These are phyloP conservation scores for Cyrtorhinus lividipennis DNA, from an alignment of 1,140 invertebrate species.

Conservation along the genomic window DNA sequence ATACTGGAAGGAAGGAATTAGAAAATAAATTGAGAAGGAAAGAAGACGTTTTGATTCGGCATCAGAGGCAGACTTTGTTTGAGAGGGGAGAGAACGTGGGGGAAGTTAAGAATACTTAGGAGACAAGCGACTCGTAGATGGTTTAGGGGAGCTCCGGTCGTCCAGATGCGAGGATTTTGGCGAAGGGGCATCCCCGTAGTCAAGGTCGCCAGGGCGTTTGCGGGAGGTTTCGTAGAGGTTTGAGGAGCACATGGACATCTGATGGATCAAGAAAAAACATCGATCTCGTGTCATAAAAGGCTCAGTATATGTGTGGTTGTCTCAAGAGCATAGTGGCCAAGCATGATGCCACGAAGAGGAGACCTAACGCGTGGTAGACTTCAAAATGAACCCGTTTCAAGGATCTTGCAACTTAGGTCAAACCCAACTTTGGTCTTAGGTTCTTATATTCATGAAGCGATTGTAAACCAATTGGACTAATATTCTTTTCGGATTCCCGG, in stretches of 20 bases:
- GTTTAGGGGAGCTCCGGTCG: not conserved
- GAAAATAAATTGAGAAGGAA: not conserved
- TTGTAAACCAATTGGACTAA: not conserved
- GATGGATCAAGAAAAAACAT: not conserved
- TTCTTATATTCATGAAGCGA: not conserved
- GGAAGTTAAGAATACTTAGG: conserved; percentile 3
- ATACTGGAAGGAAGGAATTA: not conserved
- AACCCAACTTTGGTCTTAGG: not conserved
- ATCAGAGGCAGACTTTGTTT: not conserved
- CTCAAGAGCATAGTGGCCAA: not conserved
- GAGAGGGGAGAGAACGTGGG: not conserved
- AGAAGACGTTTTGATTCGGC: not conserved
- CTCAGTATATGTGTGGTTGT: not conserved
- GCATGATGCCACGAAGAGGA: too few species aligned
- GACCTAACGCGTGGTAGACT: too few species aligned
- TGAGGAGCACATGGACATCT: not conserved
- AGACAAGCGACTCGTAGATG: conserved; percentile 8
- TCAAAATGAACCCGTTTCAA: too few species aligned
- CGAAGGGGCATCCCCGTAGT: not conserved
- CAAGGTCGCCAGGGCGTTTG: conserved; percentile 6
- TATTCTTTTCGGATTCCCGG: not conserved
- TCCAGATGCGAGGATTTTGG: conserved; percentile 3
- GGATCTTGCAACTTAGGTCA: not conserved
- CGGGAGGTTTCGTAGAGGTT: not conserved
- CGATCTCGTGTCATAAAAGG: not conserved